phyloP scores from a whole-genome alignment of 2,888 invertebrate species.

The Nomada lathburiana region DNA sequence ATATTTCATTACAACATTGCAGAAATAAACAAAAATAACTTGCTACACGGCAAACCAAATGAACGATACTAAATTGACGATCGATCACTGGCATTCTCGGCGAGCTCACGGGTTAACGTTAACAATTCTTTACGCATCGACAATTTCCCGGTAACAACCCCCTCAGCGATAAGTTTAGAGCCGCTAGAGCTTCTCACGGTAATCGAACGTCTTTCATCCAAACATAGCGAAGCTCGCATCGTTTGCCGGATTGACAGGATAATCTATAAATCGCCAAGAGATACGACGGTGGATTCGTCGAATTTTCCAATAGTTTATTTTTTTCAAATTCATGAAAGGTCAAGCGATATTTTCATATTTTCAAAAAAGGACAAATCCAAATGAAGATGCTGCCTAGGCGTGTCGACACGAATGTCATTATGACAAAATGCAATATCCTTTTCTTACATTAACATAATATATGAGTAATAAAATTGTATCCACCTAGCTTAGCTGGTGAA shows the following conservation, averaged over 20 bases:
- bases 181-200: not conserved
- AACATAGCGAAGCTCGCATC: not conserved
- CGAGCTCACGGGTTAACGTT: constrained; percentile 1
- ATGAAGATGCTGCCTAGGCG: too few relatives aligned
- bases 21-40: not conserved
- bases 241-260: not conserved
- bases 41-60: not conserved
- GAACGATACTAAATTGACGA: not conserved
- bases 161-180: not conserved
- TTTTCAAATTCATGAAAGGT: not conserved
- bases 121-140: not conserved
- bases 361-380: too few relatives aligned
- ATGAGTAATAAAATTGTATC: too few relatives aligned
- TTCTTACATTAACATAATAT: too few relatives aligned
- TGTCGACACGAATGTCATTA: too few relatives aligned
- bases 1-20: not conserved
- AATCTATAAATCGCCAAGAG: not conserved
- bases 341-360: too few relatives aligned
- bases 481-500: too few relatives aligned
- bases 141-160: not conserved
- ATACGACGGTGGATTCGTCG: not conserved
- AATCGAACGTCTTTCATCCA: not conserved
- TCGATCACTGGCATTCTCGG: not conserved
- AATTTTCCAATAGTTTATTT: not conserved
- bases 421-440: too few relatives aligned